Evolutionary conservation across 1,140 invertebrate genomes (phyloP).

Genomic region (Vanessa tameamea): DNA sequence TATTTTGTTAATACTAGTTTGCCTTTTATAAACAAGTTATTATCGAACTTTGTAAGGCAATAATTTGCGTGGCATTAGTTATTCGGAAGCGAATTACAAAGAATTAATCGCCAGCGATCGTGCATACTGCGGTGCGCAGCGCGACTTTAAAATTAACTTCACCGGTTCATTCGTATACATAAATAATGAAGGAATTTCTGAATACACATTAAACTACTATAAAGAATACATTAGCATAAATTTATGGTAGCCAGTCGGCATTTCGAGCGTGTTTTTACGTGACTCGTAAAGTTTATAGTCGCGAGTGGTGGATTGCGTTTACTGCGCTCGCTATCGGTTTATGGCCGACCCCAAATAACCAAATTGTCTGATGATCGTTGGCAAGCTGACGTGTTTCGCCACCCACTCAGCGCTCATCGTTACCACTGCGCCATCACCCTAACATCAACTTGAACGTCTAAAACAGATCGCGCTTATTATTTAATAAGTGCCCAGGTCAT

Average conservation of each 20-base stretch:
- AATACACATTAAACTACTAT: slow-evolving; percentile 81
- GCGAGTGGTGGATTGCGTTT: slow-evolving; percentile 79
- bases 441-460: background rate
- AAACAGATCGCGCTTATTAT: background rate
- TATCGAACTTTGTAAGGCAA: slow-evolving; percentile 47
- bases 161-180: slow-evolving; percentile 79
- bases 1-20: background rate
- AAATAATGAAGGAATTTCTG: slow-evolving; percentile 80
- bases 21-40: slow-evolving; percentile 44
- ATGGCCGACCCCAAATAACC: slow-evolving; percentile 78
- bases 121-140: slow-evolving; percentile 64
- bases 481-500: background rate
- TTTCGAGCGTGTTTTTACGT: slow-evolving; percentile 80
- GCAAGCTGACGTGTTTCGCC: slow-evolving; percentile 48
- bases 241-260: slow-evolving; percentile 78
- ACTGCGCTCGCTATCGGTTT: slow-evolving; percentile 76
- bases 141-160: slow-evolving; percentile 79
- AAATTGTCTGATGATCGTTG: slow-evolving; percentile 69
- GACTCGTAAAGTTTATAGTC: slow-evolving; percentile 80
- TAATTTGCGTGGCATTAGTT: slow-evolving; percentile 51
- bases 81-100: slow-evolving; percentile 61
- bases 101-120: slow-evolving; percentile 63
- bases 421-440: slow-evolving; percentile 12
- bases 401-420: slow-evolving; percentile 18
- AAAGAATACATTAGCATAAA: slow-evolving; percentile 81